Percentiles rank a stretch among this genome's conserved stretches.
These are phyloP conservation scores for Boulengeromyrus knoepffleri DNA, from an alignment of 2,113 vertebrate species.

Conservation along the genomic window DNA sequence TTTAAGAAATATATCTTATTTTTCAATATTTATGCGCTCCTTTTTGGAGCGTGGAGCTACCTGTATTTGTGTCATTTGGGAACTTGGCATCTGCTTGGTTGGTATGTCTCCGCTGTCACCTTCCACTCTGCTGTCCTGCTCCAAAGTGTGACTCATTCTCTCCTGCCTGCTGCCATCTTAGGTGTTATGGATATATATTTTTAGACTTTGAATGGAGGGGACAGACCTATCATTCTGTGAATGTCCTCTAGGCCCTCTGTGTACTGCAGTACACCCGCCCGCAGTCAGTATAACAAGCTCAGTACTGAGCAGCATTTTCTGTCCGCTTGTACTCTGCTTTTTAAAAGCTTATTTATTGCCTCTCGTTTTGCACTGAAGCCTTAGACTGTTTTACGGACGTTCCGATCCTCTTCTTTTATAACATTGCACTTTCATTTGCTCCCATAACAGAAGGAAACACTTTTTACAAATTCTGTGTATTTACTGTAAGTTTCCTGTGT, in stretches of 20 bases:
- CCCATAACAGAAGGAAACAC: neutral
- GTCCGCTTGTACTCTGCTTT: constrained; percentile 15
- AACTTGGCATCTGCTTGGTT: neutral
- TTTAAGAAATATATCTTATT: neutral
- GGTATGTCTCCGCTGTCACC: neutral
- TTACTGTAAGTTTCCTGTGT: neutral
- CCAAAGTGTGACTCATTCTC: constrained; percentile 20
- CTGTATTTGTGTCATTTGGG: neutral
- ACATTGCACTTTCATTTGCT: constrained; percentile 40
- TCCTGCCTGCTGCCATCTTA: constrained; percentile 41
- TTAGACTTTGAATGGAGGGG: constrained; percentile 18
- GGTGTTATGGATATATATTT: constrained; percentile 32
- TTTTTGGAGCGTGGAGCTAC: neutral
- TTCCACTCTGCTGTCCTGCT: constrained; percentile 7
- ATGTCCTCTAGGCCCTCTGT: constrained; percentile 25
- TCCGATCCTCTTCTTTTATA: neutral
- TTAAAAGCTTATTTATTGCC: constrained; percentile 39
- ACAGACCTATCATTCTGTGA: constrained; percentile 33
- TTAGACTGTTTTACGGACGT: constrained; percentile 10
- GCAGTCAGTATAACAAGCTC: constrained; percentile 15
- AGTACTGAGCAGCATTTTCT: constrained; percentile 20
- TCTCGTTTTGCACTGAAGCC: constrained; percentile 51
- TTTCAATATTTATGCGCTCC: constrained; percentile 1
- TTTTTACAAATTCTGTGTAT: constrained; percentile 5
- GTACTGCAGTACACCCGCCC: constrained; percentile 7